These are phyloP conservation scores for Hippasteria phrygiana DNA, from an alignment of 53 echinoderm and acorn worm genomes.

Conservation along the genomic window DNA sequence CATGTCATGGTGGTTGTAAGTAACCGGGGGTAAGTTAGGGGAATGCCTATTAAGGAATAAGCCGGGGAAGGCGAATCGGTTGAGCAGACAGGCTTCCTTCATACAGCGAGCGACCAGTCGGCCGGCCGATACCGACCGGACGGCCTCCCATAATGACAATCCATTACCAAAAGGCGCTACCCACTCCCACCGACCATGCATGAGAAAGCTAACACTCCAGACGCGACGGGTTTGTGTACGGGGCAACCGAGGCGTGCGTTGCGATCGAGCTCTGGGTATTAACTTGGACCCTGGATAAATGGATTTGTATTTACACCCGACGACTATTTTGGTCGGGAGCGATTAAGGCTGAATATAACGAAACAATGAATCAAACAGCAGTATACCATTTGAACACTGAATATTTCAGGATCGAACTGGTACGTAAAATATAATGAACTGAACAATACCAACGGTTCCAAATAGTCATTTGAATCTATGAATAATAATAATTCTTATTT, in stretches of 20 bases:
- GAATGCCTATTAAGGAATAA: too few relatives aligned
- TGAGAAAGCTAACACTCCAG: not conserved
- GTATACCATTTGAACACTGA: not conserved
- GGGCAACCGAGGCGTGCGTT: not conserved
- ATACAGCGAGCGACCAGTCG: not conserved
- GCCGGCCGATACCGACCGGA: too few relatives aligned
- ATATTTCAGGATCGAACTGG: not conserved
- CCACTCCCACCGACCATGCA: not conserved
- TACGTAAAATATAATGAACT: too few relatives aligned
- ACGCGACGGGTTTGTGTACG: not conserved
- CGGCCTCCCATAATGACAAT: too few relatives aligned
- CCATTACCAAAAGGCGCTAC: not conserved
- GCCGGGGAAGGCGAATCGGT: too few relatives aligned
- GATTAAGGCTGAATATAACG: not conserved
- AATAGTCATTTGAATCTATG: too few relatives aligned
- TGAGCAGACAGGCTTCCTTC: too few relatives aligned
- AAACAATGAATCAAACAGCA: not conserved
- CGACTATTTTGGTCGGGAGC: not conserved
- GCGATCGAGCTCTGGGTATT: too few relatives aligned
- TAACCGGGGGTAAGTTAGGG: too few relatives aligned
- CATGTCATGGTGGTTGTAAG: too few relatives aligned
- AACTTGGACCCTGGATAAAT: constrained; percentile 25
- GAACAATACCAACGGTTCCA: too few relatives aligned
- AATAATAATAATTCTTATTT: too few relatives aligned
- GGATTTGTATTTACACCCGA: not conserved